phyloP scores from a whole-genome alignment of 2,113 vertebrate species.

The Loxodonta africana region DNA sequence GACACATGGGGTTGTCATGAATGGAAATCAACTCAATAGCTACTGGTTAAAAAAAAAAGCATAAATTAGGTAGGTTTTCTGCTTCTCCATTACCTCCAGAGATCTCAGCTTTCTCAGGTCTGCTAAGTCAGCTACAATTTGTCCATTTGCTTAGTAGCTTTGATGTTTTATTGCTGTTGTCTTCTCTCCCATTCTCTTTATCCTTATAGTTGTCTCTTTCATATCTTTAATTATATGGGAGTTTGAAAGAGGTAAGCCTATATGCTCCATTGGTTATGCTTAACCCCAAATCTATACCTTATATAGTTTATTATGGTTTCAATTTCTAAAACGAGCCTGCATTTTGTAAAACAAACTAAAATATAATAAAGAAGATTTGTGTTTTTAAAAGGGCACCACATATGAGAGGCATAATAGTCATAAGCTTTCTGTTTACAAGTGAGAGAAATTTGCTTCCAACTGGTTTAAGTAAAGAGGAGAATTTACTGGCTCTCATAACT shows the following conservation, averaged over 20 bases:
- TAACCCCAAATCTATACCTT: not conserved
- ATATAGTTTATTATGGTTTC: not conserved
- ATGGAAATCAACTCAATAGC: not conserved
- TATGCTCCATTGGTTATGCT: not conserved
- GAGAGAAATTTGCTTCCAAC: not conserved
- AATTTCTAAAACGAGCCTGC: not conserved
- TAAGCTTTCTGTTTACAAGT: not conserved
- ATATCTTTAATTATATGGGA: not conserved
- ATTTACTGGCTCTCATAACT: not conserved
- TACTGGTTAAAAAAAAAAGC: not conserved
- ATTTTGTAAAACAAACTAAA: conserved; percentile 24
- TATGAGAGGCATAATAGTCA: not conserved
- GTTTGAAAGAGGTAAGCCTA: not conserved
- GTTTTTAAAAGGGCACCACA: conserved; percentile 29
- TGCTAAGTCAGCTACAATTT: not conserved
- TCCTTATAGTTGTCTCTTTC: not conserved
- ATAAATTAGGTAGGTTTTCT: not conserved
- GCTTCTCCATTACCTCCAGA: not conserved
- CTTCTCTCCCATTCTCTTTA: not conserved
- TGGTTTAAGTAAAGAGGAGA: not conserved
- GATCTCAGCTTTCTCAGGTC: not conserved
- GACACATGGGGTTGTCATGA: too few species aligned
- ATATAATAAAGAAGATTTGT: not conserved
- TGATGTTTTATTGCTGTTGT: too few species aligned
- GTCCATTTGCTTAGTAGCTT: not conserved